phyloP scores from a whole-genome alignment of 2,888 invertebrate genomes.

The Petrophora chlorosata region DNA sequence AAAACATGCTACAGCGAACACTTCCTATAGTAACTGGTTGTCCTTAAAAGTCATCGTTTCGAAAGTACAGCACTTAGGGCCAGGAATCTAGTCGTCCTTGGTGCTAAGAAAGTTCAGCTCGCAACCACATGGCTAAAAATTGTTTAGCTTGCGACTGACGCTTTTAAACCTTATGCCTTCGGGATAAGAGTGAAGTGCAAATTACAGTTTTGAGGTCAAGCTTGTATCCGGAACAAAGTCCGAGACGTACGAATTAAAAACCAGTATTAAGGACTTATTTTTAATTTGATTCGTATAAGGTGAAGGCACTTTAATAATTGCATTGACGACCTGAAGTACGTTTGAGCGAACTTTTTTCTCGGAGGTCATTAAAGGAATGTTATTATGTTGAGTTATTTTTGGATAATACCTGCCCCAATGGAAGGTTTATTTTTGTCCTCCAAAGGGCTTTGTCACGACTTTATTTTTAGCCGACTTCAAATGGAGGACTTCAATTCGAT shows the following conservation, averaged over 20 bases:
- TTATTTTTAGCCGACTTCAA: no score
- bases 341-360: no score
- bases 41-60: slow-evolving; percentile 17
- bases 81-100: slow-evolving; percentile 19
- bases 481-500: no score
- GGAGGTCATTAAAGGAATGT: no score
- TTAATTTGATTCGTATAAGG: background rate
- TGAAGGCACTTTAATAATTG: slow-evolving; percentile 7
- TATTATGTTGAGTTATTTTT: no score
- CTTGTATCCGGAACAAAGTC: slow-evolving; percentile 17
- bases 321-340: no score
- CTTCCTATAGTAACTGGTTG: slow-evolving; percentile 14
- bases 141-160: background rate
- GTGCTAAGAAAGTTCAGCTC: slow-evolving; percentile 17
- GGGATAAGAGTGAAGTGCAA: background rate
- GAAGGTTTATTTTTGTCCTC: no score
- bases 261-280: background rate
- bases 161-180: background rate
- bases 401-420: no score
- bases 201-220: background rate
- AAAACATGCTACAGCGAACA: no score
- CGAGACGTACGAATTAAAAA: slow-evolving; percentile 5
- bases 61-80: slow-evolving; percentile 13
- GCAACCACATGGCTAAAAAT: slow-evolving; percentile 16
- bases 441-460: no score